phyloP scores from a whole-genome alignment of 2,113 vertebrate species.

The Channa argus region DNA sequence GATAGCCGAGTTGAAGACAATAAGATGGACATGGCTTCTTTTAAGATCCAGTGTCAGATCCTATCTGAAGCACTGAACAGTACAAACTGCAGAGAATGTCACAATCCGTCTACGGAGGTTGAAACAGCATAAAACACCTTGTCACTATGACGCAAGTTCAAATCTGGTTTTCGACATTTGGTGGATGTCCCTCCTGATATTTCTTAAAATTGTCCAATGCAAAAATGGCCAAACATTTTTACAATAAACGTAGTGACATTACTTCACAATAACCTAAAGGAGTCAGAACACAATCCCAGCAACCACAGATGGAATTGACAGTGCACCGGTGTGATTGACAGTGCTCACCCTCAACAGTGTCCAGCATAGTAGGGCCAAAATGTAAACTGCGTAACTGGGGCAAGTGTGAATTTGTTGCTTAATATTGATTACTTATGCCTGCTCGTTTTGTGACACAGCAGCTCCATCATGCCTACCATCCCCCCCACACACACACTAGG shows the following conservation, averaged over 20 bases:
- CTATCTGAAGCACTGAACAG: conserved; percentile 13
- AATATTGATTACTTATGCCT: conserved; percentile 55
- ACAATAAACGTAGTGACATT: neutral
- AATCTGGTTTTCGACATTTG: conserved; percentile 2
- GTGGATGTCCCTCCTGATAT: neutral
- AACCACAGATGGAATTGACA: too few relatives aligned
- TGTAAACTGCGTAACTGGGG: neutral
- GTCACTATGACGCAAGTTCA: neutral
- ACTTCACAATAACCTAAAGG: neutral
- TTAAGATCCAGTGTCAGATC: conserved; percentile 42
- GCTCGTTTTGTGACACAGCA: conserved; percentile 67
- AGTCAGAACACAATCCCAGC: neutral
- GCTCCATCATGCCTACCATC: conserved; percentile 47
- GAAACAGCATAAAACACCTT: neutral
- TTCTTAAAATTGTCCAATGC: neutral
- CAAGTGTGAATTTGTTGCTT: conserved; percentile 31
- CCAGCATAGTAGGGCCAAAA: too few relatives aligned
- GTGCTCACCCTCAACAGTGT: neutral
- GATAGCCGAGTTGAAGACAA: conserved; percentile 49
- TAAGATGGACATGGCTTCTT: conserved; percentile 27
- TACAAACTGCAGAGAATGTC: conserved; percentile 15
- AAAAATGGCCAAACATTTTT: neutral
- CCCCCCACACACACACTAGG: conserved; percentile 26
- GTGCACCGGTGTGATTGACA: neutral
- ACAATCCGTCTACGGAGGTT: neutral